Base-by-base conservation (phyloP, 2,113 vertebrate genomes). In the Leptodactylus fuscus region DNA sequence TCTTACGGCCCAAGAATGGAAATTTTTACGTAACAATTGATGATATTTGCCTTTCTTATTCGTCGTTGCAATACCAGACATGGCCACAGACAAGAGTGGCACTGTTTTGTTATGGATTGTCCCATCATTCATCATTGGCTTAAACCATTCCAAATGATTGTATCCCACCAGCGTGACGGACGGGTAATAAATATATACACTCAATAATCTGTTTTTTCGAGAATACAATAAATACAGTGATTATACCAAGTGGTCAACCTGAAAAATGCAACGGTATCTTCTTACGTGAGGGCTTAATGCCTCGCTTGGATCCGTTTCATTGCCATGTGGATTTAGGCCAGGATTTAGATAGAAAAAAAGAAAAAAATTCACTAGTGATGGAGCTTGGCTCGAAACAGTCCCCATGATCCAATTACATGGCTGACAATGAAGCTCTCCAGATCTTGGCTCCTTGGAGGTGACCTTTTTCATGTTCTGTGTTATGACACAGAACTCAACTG, bases 181-280 rank as follows among this genome's bases (percentile, higher is more conserved):
- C 41, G 9, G 41, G 41, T 9, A 5, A 44, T 44, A 44, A 44
- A 44, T n/a, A n/a, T n/a, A n/a, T n/a, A n/a, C n/a, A n/a, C n/a
- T n/a, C n/a, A n/a, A 41, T 48, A 48, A 48, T 48, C 13, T 48
- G 9, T 32, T 12, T 32, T 49, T 53, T 53, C 27, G 9, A 11
- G 36, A 53, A 32, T 20, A 36, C 38, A 36, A 36, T 20, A 24
- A 41, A 74, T 79, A 34, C 32, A 13, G 51, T 78, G 49, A 78
- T 58, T 78, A 38, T 76, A 38, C 32, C 4, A 78, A 79, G 36
- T 79, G 77, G 77, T 44, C 77, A 58, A 38, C 34, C 34, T 60
- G 51, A 24, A 79, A 78, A 79, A 79, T 79, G 49, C 34, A 36
- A 38, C 41, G 22, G 41, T 79, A 79, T 79, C 77, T 79, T 60